Evolutionary conservation across 2,888 invertebrate species (phyloP), one percentile per base, ranked within the genome.

Genomic region (Cephus sareptanus): DNA sequence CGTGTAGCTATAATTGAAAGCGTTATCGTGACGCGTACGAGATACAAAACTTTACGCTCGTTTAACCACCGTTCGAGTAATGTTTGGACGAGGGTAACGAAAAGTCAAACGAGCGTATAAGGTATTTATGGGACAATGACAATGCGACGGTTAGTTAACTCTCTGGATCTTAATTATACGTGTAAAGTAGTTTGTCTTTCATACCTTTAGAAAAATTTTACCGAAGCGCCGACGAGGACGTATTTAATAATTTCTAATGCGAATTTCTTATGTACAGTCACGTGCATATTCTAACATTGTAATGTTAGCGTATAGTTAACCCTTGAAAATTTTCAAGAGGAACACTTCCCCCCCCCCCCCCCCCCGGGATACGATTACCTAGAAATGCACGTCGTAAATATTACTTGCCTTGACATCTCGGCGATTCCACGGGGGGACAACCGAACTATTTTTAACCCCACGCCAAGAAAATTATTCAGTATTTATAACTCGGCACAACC

Each of bases 401-500:
- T 56, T 56, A 23, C 56, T 56, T 56, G 56, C 23, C 56, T 56
- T 56, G 56, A 56, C 56, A 23, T 56, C 23, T 56, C 56, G 23
- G 23, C 56, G 23, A 56, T 56, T 56, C 56, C 6, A 56, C 23
- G 23, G 23, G 56, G 56, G 9, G 9, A 56, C 56, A 23, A 56
- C 23, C 56, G 9, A 56, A 56, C 56, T 56, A 56, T 56, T 56
- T 56, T 56, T 56, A 56, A 56, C 9, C 56, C 56, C 56, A 23
- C 56, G 23, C 56, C 56, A 56, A 56, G 56, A 56, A 56, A 56
- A 56, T 56, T 56, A 56, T 56, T 23, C 23, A 56, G 56, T 77
- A 77, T 77, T 77, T 77, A 77, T 77, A 77, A 34, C 75, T 23
- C 56, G 23, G 56, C 56, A 2, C 56, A 23, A 9, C 56, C 56